These are phyloP conservation scores for Drosophila ercepeae DNA, from an alignment of 1,140 invertebrate genomes.

Conservation along the genomic window DNA sequence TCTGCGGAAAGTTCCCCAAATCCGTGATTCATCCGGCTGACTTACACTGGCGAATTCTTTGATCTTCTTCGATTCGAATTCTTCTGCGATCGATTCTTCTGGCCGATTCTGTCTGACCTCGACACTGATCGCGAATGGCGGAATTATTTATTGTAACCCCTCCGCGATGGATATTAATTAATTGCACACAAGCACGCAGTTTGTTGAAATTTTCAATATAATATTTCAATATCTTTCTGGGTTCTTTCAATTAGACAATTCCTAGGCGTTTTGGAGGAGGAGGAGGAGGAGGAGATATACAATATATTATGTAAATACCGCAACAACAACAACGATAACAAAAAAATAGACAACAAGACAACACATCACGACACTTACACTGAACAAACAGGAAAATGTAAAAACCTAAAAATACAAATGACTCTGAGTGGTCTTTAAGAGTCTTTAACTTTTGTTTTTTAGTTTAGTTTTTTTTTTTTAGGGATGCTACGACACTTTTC, in stretches of 20 bases:
- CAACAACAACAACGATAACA: background rate
- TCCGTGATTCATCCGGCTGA: conserved; percentile 18
- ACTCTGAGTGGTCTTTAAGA: background rate
- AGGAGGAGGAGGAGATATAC: background rate
- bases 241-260: conserved; percentile 36
- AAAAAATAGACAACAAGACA: conserved; percentile 3
- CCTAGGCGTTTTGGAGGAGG: background rate
- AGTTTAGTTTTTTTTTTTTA: background rate
- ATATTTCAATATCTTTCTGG: conserved; percentile 3
- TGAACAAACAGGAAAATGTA: conserved; percentile 26
- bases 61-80: background rate
- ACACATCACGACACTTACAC: conserved; percentile 24
- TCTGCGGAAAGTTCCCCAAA: background rate
- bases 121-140: conserved; percentile 27
- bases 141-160: conserved; percentile 6
- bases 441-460: background rate
- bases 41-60: conserved; percentile 2
- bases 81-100: conserved; percentile 19
- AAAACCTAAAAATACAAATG: background rate
- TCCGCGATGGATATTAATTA: conserved; percentile 32
- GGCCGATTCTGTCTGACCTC: conserved; percentile 29
- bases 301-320: background rate
- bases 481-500: conserved; percentile 4
- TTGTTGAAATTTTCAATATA: background rate
- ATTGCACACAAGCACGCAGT: conserved; percentile 40